These are phyloP conservation scores for Euschistus heros DNA, from an alignment of 1,140 invertebrate species.

Conservation along the genomic window DNA sequence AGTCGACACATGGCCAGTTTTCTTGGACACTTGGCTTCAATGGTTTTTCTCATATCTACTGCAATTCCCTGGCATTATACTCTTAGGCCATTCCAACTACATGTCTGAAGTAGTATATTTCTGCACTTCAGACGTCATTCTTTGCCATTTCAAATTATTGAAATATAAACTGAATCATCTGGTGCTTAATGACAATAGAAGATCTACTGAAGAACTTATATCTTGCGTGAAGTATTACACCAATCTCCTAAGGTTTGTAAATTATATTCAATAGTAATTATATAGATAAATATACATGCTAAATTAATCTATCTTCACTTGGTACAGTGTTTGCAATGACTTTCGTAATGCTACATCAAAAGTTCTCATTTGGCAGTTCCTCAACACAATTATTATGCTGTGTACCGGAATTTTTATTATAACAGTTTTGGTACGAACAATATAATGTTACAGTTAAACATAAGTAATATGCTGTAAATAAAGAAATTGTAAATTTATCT, in stretches of 20 bases:
- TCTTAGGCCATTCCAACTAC: background rate
- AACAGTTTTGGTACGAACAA: background rate
- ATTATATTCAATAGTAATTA: too few relatives aligned
- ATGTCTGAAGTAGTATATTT: background rate
- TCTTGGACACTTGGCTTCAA: slow-evolving; percentile 17
- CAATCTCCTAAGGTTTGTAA: background rate
- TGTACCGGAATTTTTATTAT: background rate
- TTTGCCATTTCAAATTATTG: background rate
- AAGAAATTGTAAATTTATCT: background rate
- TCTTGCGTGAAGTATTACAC: background rate
- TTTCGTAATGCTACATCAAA: background rate
- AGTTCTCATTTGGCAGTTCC: background rate
- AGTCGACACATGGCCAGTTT: slow-evolving; percentile 15
- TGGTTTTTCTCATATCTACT: slow-evolving; percentile 12
- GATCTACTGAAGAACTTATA: background rate
- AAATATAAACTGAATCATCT: background rate
- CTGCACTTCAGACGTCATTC: background rate
- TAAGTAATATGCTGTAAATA: background rate
- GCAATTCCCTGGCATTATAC: background rate
- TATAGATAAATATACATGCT: too few relatives aligned
- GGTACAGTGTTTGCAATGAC: background rate
- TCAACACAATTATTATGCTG: background rate
- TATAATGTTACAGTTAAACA: background rate
- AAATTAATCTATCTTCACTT: background rate
- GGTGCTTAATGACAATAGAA: background rate